Evolutionary conservation across 2,888 invertebrate species (phyloP).

Genomic region (Leucophora obtusa): DNA sequence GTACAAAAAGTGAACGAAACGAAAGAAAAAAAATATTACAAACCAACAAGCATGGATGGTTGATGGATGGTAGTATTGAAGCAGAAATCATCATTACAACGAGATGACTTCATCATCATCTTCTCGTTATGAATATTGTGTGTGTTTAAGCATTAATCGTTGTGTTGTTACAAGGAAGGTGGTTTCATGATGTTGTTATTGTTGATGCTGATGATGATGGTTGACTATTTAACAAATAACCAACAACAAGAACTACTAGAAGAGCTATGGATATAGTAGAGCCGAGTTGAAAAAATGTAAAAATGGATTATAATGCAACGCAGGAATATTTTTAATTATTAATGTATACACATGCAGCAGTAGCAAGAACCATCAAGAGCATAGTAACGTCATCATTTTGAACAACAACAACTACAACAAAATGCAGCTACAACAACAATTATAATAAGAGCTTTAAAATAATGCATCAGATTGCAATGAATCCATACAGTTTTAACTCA

Average conservation of each 20-base stretch:
- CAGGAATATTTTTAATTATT: constrained; percentile 73
- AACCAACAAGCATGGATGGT: constrained; percentile 38
- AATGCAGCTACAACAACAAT: constrained; percentile 49
- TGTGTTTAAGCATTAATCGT: constrained; percentile 64
- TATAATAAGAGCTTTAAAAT: constrained; percentile 61
- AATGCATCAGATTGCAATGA: constrained; percentile 54
- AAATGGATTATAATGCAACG: constrained; percentile 67
- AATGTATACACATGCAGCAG: constrained; percentile 67
- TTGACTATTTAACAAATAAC: constrained; percentile 63
- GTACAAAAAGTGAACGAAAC: constrained; percentile 21
- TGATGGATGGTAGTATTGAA: constrained; percentile 65
- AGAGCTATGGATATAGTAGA: constrained; percentile 45
- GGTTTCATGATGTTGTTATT: constrained; percentile 21
- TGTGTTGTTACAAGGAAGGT: constrained; percentile 53
- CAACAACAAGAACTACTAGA: constrained; percentile 44
- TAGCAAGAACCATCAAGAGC: constrained; percentile 42
- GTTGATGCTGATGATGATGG: constrained; percentile 42
- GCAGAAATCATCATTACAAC: constrained; percentile 63
- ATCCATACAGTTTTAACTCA: constrained; percentile 35
- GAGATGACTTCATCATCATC: constrained; percentile 34
- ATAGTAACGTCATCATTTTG: constrained; percentile 55
- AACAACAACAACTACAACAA: constrained; percentile 37
- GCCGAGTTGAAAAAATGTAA: constrained; percentile 21
- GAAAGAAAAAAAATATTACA: constrained; percentile 10
- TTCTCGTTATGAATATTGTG: constrained; percentile 13